phyloP scores from a whole-genome alignment of 2,888 invertebrate species.

The Leucophora obtusa region DNA sequence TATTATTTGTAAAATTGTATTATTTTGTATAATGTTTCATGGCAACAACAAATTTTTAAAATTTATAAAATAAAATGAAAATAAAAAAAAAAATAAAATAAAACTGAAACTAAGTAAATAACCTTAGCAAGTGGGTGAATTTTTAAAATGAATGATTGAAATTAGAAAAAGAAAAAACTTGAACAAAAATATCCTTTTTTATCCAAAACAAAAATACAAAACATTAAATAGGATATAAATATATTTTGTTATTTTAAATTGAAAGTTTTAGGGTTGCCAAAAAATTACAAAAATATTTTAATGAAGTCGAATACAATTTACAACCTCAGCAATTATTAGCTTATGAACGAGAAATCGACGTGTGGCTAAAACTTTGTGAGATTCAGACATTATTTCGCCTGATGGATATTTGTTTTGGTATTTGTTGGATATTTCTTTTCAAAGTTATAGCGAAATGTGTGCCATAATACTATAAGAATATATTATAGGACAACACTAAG shows the following conservation, averaged over 20 bases:
- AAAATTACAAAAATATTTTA: no score
- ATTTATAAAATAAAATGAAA: constrained; percentile 45
- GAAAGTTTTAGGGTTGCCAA: background rate
- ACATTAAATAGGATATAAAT: background rate
- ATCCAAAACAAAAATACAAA: constrained; percentile 35
- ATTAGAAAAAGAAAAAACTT: background rate
- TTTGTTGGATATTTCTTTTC: no score
- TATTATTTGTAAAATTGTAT: constrained; percentile 59
- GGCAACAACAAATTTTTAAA: constrained; percentile 52
- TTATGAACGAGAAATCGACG: no score
- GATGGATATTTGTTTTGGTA: no score
- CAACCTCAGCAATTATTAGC: no score
- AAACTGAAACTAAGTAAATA: constrained; percentile 56
- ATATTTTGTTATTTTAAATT: constrained; percentile 37
- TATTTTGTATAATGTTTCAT: constrained; percentile 59
- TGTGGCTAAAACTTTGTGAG: no score
- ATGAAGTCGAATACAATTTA: no score
- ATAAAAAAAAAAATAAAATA: constrained; percentile 9
- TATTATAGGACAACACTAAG: no score
- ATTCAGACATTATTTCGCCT: no score
- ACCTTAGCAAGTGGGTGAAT: constrained; percentile 57
- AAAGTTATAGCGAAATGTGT: no score
- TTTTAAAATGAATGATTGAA: constrained; percentile 58
- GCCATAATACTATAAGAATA: no score
- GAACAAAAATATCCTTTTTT: constrained; percentile 31